Evolutionary conservation across 2,888 invertebrate species (phyloP), one percentile per base, ranked within the genome.

Genomic region (Cosmorhoe ocellata): DNA sequence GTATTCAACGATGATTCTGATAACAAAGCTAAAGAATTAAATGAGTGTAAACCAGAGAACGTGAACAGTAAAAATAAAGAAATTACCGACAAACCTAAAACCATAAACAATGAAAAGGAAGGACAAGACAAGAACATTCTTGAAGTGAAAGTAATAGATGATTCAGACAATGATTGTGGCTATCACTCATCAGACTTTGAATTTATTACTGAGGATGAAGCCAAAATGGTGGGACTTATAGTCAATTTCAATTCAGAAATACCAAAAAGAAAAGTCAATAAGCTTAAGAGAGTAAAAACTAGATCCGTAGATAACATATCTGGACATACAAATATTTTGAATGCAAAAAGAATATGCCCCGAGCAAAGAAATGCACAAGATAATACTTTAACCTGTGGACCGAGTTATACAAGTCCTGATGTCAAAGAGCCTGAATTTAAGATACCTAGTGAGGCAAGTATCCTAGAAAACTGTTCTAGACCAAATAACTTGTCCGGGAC

Each of bases 171-270:
- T 26, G 42, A 33, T 10, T 26, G 59, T 10, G 79, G 76, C 1
- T 85, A 84, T 39, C 62, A 79, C 52, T 85, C 86, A 0, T 81
- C 84, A 3, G 84, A 87, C 69, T 88, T 87, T 44, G 86, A 87
- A 65, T 83, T 85, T 44, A 86, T 86, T 32, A 69, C 71, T 1
- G 86, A 87, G 69, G 58, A 61, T 1, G 84, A 85, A 57, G 82
- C 86, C 2, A 64, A 64, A 40, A 53, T 55, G 12, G 59, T 66
- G 3, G 71, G 69, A 1, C 43, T 69, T 2, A 61, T 74, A 1
- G 54, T 64, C 6, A 67, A 73, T 37, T 33, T 38, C 10, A 26
- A 48, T 1, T 8, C 41, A 14, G 11, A 34, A 2, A 10, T 9
- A 2, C 10, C 6, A 1, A 30, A 52, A 34, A 26, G 1, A 5